Percentiles rank a stretch among this genome's conserved stretches.
These are phyloP conservation scores for Homalodisca vitripennis DNA, from an alignment of 1,140 invertebrate genomes.

Conservation along the genomic window DNA sequence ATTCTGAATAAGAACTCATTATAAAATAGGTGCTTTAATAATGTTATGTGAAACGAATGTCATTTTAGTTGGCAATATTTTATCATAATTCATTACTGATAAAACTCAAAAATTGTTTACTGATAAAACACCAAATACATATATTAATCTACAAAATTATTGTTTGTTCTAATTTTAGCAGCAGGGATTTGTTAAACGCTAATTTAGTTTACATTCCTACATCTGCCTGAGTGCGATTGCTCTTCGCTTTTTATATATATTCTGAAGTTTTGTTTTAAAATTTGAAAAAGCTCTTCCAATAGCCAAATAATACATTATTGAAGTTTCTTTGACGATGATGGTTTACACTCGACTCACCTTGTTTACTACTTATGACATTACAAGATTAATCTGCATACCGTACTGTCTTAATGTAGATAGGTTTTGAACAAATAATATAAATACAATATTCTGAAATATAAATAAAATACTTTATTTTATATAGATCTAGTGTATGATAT, in stretches of 20 bases:
- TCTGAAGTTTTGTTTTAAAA: too few relatives aligned
- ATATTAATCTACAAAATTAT: background rate
- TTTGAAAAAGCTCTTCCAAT: too few relatives aligned
- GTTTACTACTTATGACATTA: background rate
- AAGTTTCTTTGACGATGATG: too few relatives aligned
- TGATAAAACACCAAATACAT: slow-evolving; percentile 19
- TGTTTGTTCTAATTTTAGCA: background rate
- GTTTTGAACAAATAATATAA: slow-evolving; percentile 1
- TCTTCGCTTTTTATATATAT: too few relatives aligned
- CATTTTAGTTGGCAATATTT: background rate
- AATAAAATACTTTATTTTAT: slow-evolving; percentile 5
- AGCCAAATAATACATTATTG: too few relatives aligned
- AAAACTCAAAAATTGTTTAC: slow-evolving; percentile 13
- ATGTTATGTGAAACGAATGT: background rate
- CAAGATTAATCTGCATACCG: background rate
- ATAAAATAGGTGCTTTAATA: slow-evolving; percentile 25
- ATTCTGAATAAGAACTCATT: slow-evolving; percentile 2
- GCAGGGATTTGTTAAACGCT: slow-evolving; percentile 16
- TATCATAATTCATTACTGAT: background rate
- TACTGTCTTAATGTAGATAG: background rate
- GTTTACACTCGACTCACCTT: too few relatives aligned
- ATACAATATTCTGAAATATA: slow-evolving; percentile 5
- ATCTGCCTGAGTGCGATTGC: background rate
- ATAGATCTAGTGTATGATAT: slow-evolving; percentile 15
- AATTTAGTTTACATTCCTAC: slow-evolving; percentile 14